Evolutionary conservation across 1,140 invertebrate genomes (phyloP), one percentile per base, ranked within the genome.

Genomic region (Triops cancriformis): DNA sequence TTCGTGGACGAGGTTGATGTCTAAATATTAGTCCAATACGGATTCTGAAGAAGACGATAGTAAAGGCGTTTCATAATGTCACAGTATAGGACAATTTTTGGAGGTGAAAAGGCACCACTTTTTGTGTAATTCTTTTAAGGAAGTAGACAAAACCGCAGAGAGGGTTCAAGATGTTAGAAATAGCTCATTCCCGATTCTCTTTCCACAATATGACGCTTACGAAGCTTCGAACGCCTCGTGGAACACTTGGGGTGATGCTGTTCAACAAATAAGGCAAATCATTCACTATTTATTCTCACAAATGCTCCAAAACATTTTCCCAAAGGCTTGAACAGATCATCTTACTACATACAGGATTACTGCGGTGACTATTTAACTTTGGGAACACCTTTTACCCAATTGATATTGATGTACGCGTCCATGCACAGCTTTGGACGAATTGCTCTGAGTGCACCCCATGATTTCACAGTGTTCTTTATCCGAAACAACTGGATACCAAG

Each of bases 401-500:
- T 64, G 51, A 64, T 64, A 64, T 23, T 64, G 51, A 64, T 64
- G 51, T 23, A 64, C 51, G 51, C 51, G 51, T 64, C 51, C 51
- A 23, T 64, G 23, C 10, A 64, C 51, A 23, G 51, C 51, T 64
- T 64, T 64, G 14, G 51, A 5, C 14, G 51, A 64, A 64, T 64
- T 64, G 18, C 51, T 64, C 6, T 11, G 51, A 64, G 51, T 64
- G 51, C 51, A 64, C 51, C 51, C 51, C 51, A 64, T 64, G 31
- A 64, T 64, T 64, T 64, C 5, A 64, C 51, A 64, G 51, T n/a
- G 14, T 64, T 64, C 14, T 23, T 64, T 23, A 64, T 37, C 6
- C 18, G 10, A 5, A 64, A 64, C 23, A 64, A 64, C 9, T 37
- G 31, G 2, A 37, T 37, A 7, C 31, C 2, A 37, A 37, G 7